A percentile compares a stretch with the other conserved stretches of the same genome.
phyloP scores from a whole-genome alignment of 2,797 vertebrate genomes.

The Lagocephalus sceleratus region DNA sequence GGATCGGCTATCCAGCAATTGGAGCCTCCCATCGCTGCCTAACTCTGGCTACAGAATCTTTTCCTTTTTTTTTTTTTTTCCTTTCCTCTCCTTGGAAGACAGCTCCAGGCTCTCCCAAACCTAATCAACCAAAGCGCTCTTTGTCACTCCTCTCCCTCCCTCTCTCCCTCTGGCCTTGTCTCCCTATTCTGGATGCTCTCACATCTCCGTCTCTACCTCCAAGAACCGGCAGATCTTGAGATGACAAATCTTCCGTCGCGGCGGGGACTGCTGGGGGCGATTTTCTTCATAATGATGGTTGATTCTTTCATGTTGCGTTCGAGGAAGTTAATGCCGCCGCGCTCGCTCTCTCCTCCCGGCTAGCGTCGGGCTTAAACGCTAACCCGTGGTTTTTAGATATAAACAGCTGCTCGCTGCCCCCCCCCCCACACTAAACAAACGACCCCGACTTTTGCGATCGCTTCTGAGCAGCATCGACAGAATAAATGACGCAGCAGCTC shows the following conservation, averaged over 20 bases:
- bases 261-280: constrained; percentile 36
- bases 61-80: neutral
- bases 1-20: constrained; percentile 39
- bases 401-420: constrained; percentile 15
- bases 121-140: constrained; percentile 46
- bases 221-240: constrained; percentile 19
- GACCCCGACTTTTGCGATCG: constrained; percentile 15
- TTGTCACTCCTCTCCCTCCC: constrained; percentile 25
- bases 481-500: constrained; percentile 28
- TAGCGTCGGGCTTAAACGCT: constrained; percentile 16
- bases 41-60: constrained; percentile 46
- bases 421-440: constrained; percentile 18
- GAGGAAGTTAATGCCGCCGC: constrained; percentile 15
- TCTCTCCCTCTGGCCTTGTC: constrained; percentile 4
- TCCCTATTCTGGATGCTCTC: constrained; percentile 24
- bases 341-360: constrained; percentile 13
- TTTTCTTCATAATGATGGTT: constrained; percentile 33
- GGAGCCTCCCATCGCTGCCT: constrained; percentile 32
- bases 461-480: constrained; percentile 16
- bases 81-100: constrained; percentile 28
- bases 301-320: constrained; percentile 36
- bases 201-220: constrained; percentile 27
- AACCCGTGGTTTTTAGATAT: constrained; percentile 15
- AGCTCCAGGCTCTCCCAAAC: constrained; percentile 48
- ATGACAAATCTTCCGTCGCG: constrained; percentile 39